Conservation (phyloP, 2,113 vertebrate species). For the Microtus pennsylvanicus region DNA sequence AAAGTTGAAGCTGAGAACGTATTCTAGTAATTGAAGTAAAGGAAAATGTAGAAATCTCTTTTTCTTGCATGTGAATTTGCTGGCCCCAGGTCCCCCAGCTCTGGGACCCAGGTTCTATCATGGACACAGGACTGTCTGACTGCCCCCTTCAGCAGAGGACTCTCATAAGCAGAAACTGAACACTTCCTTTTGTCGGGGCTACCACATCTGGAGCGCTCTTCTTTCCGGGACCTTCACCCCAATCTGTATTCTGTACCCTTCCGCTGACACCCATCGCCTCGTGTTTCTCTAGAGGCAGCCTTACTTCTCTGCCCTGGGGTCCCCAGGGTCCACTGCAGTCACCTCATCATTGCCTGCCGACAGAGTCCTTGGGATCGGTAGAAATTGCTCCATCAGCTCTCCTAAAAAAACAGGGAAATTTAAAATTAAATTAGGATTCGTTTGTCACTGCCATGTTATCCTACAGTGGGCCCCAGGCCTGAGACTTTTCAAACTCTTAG, state of each 20-base stretch:
- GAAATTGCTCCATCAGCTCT: neutral
- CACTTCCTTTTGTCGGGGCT: too few species aligned
- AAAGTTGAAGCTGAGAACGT: conserved; percentile 23
- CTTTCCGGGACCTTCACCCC: neutral
- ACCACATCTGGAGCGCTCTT: neutral
- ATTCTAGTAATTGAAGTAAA: neutral
- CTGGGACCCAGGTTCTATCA: neutral
- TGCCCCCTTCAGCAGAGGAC: neutral
- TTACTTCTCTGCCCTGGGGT: neutral
- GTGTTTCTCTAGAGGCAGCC: neutral
- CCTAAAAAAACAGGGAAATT: neutral
- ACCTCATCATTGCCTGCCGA: neutral
- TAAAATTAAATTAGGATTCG: conserved; percentile 21
- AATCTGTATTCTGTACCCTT: neutral
- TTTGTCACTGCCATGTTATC: neutral
- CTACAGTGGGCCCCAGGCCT: rapidly evolving
- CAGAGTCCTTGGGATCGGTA: neutral
- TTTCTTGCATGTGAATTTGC: neutral
- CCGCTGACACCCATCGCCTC: neutral
- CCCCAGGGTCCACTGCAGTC: neutral
- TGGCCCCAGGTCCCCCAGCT: neutral
- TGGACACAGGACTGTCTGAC: neutral
- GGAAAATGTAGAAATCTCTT: neutral
- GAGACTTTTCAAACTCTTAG: neutral
- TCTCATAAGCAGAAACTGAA: too few species aligned